Base-by-base conservation (phyloP, 2,797 vertebrate species). In the Siniperca obscura region DNA sequence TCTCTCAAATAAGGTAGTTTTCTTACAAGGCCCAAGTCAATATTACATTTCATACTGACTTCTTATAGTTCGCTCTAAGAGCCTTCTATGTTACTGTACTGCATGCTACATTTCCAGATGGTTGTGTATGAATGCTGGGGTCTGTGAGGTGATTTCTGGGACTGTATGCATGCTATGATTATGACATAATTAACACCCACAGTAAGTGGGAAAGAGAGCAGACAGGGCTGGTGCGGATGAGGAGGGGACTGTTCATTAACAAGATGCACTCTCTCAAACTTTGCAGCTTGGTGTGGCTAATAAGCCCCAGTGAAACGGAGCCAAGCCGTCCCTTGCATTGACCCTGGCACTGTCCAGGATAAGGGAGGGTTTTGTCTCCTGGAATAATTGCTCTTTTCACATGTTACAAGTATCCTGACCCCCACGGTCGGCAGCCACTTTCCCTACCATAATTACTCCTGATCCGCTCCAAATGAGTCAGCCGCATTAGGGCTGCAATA, bases 301-400 rank as follows among this genome's bases (percentile, higher is more conserved):
- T 96, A 96, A 96, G 95, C 91, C 92, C 94, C 80, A 62, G 91
- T 94, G 93, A 95, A 96, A 95, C 85, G 75, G 88, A 94, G 94
- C 92, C 90, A 91, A 87, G 92, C 78, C 89, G 89, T 95, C 93
- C 93, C 94, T 94, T 82, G 82, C 94, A 89, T 92, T 95, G 95
- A 95, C 95, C 95, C 95, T 92, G 92, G 93, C 93, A 90, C 92
- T 92, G 94, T 93, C 90, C 89, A 56, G 94, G 93, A 95, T 96
- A 95, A 96, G 95, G 94, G 93, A 95, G 94, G 95, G 93, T 95
- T 96, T 95, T 96, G 95, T 96, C 95, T 95, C 86, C 90, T 80
- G 93, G 94, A 96, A 96, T 96, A 96, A 96, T 96, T 96, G 96
- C 95, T 96, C 96, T 96, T 96, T 96, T 96, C 95, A 96, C 95